Evolutionary conservation across 2,888 invertebrate genomes (phyloP), one percentile per base, ranked within the genome.

Genomic region (Trissolcus japonicus): DNA sequence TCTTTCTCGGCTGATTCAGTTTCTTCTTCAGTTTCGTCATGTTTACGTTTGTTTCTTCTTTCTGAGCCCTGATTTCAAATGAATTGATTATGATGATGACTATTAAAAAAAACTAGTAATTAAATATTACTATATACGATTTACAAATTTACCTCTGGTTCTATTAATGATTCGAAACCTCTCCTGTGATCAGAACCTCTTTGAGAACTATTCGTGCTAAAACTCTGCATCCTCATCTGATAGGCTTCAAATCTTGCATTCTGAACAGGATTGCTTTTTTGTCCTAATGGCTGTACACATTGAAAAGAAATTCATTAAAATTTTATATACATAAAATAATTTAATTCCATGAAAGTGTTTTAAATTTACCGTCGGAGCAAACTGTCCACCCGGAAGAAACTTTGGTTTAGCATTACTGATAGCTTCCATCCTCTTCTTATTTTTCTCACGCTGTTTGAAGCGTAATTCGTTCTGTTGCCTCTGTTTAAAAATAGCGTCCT

Each of bases 401-500:
- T 94, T 93, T 4, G 95, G 94, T 80, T 91, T 91, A 82, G 91
- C 91, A 83, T 91, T 90, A 80, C 91, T 90, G 59, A 87, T 89
- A 17, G 86, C 87, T 84, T 91, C 90, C 76, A 89, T 89, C 41
- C 91, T 86, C 82, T 93, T 93, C 86, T 93, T 94, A 41, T 94
- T 93, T 83, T 94, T 95, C 78, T 95, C 94, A 13, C 95, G 90
- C 13, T 94, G 93, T 85, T 94, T 94, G 88, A 96, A 98, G 83
- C 93, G 92, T 75, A 95, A 87, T 87, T 98, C 98, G 82, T 94
- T 95, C 85, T 95, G 92, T 89, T 98, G 97, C 19, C 99, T 91
- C 59, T 94, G 94, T 88, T 95, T 95, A 90, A 99, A 99, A 86
- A 99, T 99, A 90, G 97, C 95, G 91, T 99, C 99, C 89, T 99